Evolutionary conservation across 1,140 invertebrate genomes (phyloP).

Genomic region (Heliconius hewitsoni): DNA sequence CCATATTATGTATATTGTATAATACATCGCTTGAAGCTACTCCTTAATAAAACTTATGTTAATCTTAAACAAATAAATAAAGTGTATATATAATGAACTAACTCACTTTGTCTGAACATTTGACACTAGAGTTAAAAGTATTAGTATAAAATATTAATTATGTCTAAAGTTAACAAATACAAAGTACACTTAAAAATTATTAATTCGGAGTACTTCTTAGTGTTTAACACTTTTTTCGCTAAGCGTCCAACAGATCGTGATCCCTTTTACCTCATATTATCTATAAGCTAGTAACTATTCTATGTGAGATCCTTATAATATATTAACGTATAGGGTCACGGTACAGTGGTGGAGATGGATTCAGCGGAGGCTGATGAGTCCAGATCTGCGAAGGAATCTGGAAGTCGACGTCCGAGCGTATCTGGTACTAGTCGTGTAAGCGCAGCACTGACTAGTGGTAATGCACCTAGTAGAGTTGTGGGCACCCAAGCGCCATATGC

Average conservation of each 20-base stretch:
- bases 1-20: too few species aligned
- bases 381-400: constrained; percentile 67
- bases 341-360: constrained; percentile 32
- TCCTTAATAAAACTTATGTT: background rate
- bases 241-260: background rate
- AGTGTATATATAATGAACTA: background rate
- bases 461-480: constrained; percentile 58
- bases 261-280: constrained; percentile 5
- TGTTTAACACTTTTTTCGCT: background rate
- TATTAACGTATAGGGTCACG: constrained; percentile 11
- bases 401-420: constrained; percentile 66
- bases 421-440: constrained; percentile 70
- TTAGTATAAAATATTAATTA: background rate
- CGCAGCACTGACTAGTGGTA: constrained; percentile 66
- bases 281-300: constrained; percentile 9
- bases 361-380: constrained; percentile 41
- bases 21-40: background rate
- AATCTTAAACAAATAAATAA: background rate
- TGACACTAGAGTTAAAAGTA: background rate
- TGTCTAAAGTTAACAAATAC: background rate
- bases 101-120: background rate
- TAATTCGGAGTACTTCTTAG: background rate
- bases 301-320: constrained; percentile 14
- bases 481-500: constrained; percentile 61
- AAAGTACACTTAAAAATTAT: constrained; percentile 15